phyloP scores from a whole-genome alignment of 2,113 vertebrate species.

The Anser brachyrhynchus region DNA sequence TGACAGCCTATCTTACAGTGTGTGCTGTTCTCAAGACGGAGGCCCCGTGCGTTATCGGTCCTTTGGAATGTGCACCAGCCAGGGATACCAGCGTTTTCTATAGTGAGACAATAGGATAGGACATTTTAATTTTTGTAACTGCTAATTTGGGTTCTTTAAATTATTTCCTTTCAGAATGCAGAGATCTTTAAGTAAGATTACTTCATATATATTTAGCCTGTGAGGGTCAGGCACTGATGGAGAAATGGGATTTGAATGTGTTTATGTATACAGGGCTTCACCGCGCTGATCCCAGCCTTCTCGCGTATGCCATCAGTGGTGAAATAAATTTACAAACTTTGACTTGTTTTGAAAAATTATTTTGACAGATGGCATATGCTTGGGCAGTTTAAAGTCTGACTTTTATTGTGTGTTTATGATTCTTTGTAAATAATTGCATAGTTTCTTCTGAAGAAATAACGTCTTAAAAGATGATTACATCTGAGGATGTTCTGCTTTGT shows the following conservation, averaged over 20 bases:
- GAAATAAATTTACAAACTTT: conserved; percentile 17
- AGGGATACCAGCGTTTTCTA: not conserved
- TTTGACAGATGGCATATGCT: conserved; percentile 38
- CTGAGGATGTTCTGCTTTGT: not conserved
- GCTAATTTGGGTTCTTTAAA: not conserved
- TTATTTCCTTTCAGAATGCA: not conserved
- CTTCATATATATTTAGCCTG: conserved; percentile 27
- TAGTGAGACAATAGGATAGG: not conserved
- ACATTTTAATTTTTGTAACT: not conserved
- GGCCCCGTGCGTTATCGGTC: not conserved
- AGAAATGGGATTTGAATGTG: not conserved
- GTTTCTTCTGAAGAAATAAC: conserved; percentile 1
- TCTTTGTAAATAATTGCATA: conserved; percentile 23
- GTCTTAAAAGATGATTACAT: conserved; percentile 25
- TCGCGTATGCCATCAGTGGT: not conserved
- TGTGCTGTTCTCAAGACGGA: not conserved
- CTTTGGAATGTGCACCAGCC: too few relatives aligned
- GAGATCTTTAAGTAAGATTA: conserved; percentile 7
- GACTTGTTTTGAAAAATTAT: not conserved
- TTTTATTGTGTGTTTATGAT: conserved; percentile 1
- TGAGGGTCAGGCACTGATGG: not conserved
- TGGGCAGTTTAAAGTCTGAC: not conserved
- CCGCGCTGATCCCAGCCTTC: not conserved
- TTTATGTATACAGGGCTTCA: not conserved
- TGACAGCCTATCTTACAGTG: not conserved